Evolutionary conservation across 2,113 vertebrate genomes (phyloP), one percentile per base, ranked within the genome.

Genomic region (Marcusenius ussheri): DNA sequence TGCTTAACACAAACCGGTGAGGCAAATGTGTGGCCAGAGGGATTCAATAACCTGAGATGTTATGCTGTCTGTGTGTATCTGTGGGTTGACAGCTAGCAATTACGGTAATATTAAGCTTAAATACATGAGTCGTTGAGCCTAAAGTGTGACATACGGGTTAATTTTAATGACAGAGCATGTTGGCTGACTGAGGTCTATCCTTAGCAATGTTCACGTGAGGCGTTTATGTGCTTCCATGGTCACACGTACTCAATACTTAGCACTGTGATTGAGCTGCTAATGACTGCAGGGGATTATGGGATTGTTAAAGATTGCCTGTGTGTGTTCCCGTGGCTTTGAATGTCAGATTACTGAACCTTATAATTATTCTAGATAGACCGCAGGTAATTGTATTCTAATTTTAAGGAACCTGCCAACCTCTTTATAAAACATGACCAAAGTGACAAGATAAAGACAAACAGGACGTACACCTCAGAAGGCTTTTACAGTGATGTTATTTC

Each of bases 331-430:
- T 84, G 15, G 35, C 39, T 47, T 84, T 84, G 83, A 84, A 46
- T 84, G 83, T 84, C 83, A 84, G 83, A 84, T 84, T 84, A 47
- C 83, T 46, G 45, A 84, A 84, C 83, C 83, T 84, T 87, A 53
- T 31, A 87, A 51, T 87, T 53, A 87, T 87, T 87, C 49, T 53
- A 31, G 47, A 53, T 87, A 49, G 85, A 35, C 46, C 31, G 85
- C n/a, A 51, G 27, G 50, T 35, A 53, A 87, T 87, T 87, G 24
- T 87, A 27, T 53, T 87, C 17, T 87, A 51, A 87, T 53, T 84
- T 87, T 35, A 87, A 87, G 45, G 15, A 51, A 87, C 49, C 47
- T 47, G 19, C 27, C 47, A 87, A 53, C 9, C 85, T 19, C 31
- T 87, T 87, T 31, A 53, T 49, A 56, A 87, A 84, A 87, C 27